phyloP scores from a whole-genome alignment of 2,888 invertebrate genomes.

The Patella depressa region DNA sequence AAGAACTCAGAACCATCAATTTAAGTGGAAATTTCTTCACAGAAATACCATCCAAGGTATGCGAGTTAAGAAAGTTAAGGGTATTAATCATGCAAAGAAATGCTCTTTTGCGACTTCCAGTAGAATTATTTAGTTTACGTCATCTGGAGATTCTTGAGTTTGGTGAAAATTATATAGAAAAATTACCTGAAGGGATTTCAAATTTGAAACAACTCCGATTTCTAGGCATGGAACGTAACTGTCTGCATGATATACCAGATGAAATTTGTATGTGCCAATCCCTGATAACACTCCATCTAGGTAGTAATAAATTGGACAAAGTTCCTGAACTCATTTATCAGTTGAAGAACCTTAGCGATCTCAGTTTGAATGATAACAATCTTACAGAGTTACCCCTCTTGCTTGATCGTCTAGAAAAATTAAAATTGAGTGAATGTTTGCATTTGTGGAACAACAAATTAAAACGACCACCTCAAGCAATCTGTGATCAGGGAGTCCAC shows the following conservation, averaged over 20 bases:
- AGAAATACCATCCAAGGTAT: conserved; percentile 55
- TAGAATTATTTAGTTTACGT: conserved; percentile 54
- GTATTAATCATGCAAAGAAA: conserved; percentile 58
- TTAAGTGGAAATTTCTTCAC: conserved; percentile 63
- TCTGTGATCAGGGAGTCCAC: conserved; percentile 55
- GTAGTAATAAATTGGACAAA: conserved; percentile 44
- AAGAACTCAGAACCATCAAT: conserved; percentile 40
- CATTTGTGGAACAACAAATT: conserved; percentile 53
- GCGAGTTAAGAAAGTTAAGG: conserved; percentile 51
- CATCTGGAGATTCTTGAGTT: conserved; percentile 56
- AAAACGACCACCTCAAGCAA: conserved; percentile 54
- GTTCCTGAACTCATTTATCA: conserved; percentile 54
- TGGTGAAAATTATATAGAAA: conserved; percentile 59
- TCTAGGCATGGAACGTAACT: conserved; percentile 53
- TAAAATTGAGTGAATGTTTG: conserved; percentile 47
- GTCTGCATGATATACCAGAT: conserved; percentile 45
- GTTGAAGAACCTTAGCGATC: conserved; percentile 49
- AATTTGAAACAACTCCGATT: conserved; percentile 47
- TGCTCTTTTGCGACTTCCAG: conserved; percentile 57
- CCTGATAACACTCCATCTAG: conserved; percentile 42
- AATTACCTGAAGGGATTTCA: conserved; percentile 46
- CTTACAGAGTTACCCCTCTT: conserved; percentile 53
- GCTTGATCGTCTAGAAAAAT: conserved; percentile 53
- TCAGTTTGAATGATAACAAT: conserved; percentile 54
- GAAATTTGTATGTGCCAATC: conserved; percentile 47